Percentiles rank a stretch among this genome's conserved stretches.
Conservation (phyloP, 2,113 vertebrate species). For the Halichoerus grypus region DNA sequence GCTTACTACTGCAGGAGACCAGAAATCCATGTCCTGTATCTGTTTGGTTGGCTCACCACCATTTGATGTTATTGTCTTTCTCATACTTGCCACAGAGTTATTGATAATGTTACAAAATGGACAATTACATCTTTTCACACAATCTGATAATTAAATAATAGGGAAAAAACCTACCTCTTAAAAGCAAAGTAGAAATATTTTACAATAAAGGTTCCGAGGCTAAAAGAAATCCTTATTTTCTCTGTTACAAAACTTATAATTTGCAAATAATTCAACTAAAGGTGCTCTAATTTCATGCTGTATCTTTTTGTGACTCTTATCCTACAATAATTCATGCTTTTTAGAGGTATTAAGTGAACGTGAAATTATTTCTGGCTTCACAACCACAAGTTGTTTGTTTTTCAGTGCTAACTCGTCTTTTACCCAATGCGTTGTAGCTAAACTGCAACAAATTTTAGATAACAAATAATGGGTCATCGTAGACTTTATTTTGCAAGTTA, state of each 20-base stretch:
- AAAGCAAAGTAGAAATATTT: not conserved
- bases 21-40: not conserved
- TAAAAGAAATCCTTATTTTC: not conserved
- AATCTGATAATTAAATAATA: conserved; percentile 11
- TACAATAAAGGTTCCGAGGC: not conserved
- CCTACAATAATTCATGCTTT: conserved; percentile 3
- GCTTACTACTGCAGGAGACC: not conserved
- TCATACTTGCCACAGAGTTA: not conserved
- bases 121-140: not conserved
- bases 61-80: not conserved
- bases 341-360: not conserved
- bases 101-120: not conserved
- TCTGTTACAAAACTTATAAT: not conserved
- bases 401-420: not conserved
- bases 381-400: not conserved
- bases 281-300: not conserved
- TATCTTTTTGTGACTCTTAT: not conserved
- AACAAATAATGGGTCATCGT: not conserved
- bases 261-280: not conserved
- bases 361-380: not conserved
- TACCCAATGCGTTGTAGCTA: not conserved
- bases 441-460: not conserved
- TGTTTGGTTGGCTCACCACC: not conserved
- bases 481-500: not conserved
- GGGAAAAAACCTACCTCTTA: not conserved